Percentiles rank a stretch among this genome's conserved stretches.
These are phyloP conservation scores for Trichogramma dendrolimi DNA, from an alignment of 2,888 invertebrate species.

Conservation along the genomic window DNA sequence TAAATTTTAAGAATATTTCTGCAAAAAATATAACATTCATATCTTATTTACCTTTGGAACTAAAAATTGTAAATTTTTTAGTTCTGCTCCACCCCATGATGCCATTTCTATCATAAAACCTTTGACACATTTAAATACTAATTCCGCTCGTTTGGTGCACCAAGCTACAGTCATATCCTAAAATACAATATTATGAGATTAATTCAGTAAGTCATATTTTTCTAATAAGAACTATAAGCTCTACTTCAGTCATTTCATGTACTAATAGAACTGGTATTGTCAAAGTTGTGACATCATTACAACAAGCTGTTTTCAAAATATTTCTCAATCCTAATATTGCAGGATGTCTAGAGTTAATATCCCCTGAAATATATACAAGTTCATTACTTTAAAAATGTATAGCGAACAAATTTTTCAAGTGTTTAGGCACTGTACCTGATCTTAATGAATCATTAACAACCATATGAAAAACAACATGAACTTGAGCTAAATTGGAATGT, in stretches of 20 bases:
- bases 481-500: conserved; percentile 91
- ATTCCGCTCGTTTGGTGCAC: conserved; percentile 93
- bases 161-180: conserved; percentile 92
- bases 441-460: conserved; percentile 77
- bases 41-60: conserved; percentile 69
- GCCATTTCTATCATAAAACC: conserved; percentile 99
- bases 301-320: conserved; percentile 91
- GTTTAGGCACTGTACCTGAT: conserved; percentile 45
- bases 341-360: conserved; percentile 93
- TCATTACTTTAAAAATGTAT: conserved; percentile 6
- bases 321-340: conserved; percentile 91
- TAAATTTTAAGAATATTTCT: conserved; percentile 7
- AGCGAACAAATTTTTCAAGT: background rate
- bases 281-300: conserved; percentile 87
- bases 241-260: conserved; percentile 90
- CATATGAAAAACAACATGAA: conserved; percentile 93
- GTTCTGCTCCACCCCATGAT: conserved; percentile 84
- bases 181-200: conserved; percentile 21
- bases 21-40: conserved; percentile 46
- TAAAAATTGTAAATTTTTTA: conserved; percentile 82
- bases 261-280: conserved; percentile 89
- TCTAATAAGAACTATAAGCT: conserved; percentile 17
- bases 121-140: conserved; percentile 98
- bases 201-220: background rate
- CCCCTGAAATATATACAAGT: conserved; percentile 56